Evolutionary conservation across 2,113 vertebrate species (phyloP).

Genomic region (Nanger granti): DNA sequence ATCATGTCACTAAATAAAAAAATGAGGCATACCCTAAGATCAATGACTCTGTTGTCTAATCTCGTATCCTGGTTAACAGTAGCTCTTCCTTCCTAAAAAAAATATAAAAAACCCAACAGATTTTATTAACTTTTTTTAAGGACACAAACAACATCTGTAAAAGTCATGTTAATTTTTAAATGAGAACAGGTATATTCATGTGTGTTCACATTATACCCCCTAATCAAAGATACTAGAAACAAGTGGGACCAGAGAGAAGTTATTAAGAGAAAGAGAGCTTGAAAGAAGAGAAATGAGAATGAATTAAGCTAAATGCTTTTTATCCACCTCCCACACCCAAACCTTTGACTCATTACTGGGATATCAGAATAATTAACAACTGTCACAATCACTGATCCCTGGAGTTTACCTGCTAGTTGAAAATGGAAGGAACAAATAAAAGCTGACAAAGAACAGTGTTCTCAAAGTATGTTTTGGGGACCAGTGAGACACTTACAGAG

Average conservation of each 20-base stretch:
- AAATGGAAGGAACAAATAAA: neutral
- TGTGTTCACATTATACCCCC: neutral
- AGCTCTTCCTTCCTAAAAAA: conserved; percentile 94
- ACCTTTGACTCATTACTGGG: neutral
- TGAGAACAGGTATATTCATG: neutral
- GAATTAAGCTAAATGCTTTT: neutral
- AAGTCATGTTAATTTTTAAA: conserved; percentile 12
- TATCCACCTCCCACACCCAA: neutral
- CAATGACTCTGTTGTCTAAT: conserved; percentile 98
- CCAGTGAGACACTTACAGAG: neutral
- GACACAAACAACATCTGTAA: conserved; percentile 14
- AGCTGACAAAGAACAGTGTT: neutral
- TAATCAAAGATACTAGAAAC: neutral
- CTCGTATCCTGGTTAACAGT: conserved; percentile 98
- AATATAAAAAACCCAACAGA: neutral
- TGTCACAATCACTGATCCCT: neutral
- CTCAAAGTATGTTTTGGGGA: neutral
- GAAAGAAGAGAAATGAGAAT: conserved; percentile 10
- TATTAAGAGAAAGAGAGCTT: neutral
- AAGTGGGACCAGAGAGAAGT: neutral
- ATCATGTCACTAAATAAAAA: conserved; percentile 26
- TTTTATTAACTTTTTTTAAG: conserved; percentile 3
- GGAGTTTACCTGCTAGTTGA: neutral
- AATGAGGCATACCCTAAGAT: conserved; percentile 90
- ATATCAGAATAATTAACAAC: conserved; percentile 5